Evolutionary conservation across 2,113 vertebrate genomes (phyloP).

Genomic region (Trinectes maculatus): DNA sequence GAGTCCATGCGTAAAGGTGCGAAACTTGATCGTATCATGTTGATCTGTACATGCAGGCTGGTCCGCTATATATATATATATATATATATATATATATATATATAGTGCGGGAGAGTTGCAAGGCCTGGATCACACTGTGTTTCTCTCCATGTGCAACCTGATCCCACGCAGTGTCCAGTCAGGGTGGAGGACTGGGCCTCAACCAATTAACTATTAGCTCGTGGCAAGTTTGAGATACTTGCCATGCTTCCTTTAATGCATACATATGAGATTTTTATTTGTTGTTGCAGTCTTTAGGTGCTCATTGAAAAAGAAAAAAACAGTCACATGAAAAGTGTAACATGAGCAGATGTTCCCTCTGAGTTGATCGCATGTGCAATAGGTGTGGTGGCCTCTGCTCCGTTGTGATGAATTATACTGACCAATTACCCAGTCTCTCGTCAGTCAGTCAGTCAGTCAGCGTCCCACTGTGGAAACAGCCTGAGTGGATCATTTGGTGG

Average conservation of each 20-base stretch:
- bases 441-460: slow-evolving; percentile 23
- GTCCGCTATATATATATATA: slow-evolving; percentile 42
- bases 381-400: slow-evolving; percentile 27
- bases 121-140: slow-evolving; percentile 30
- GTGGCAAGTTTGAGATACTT: slow-evolving; percentile 1
- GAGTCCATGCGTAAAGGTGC: slow-evolving; percentile 59
- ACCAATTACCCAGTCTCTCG: slow-evolving; percentile 7
- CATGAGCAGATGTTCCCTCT: slow-evolving; percentile 21
- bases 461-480: slow-evolving; percentile 22
- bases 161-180: slow-evolving; percentile 35
- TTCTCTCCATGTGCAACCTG: slow-evolving; percentile 26
- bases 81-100: slow-evolving; percentile 9
- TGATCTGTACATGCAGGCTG: slow-evolving; percentile 58
- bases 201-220: neutral
- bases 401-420: slow-evolving; percentile 6
- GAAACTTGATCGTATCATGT: slow-evolving; percentile 52
- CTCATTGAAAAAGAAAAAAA: neutral
- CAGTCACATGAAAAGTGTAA: slow-evolving; percentile 12
- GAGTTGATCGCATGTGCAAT: slow-evolving; percentile 29
- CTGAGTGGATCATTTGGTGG: slow-evolving; percentile 41
- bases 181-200: slow-evolving; percentile 17
- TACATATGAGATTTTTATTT: slow-evolving; percentile 1
- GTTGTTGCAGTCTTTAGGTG: slow-evolving; percentile 7
- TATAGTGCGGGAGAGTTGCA: slow-evolving; percentile 34
- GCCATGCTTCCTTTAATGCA: slow-evolving; percentile 7